A percentile compares a stretch with the other conserved stretches of the same genome.
Conservation (phyloP, 2,888 invertebrate species). For the Amiota communis region DNA sequence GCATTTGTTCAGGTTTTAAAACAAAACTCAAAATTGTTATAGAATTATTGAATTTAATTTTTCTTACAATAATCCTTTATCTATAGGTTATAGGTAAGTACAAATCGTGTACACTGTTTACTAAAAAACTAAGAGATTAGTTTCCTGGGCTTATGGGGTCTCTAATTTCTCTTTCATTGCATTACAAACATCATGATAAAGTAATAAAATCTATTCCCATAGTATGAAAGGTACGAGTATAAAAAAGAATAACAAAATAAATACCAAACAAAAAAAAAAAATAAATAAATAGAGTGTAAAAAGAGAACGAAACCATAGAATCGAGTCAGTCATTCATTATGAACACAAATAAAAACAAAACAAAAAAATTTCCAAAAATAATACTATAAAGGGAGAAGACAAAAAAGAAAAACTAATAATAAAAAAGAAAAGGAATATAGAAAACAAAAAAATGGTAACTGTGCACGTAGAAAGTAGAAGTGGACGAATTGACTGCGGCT, state of each 20-base stretch:
- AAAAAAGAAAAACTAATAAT: neutral
- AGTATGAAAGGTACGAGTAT: neutral
- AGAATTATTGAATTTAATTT: too few relatives aligned
- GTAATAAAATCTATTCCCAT: neutral
- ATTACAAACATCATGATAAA: neutral
- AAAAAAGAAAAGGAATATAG: neutral
- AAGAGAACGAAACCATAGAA: neutral
- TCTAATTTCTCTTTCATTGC: too few relatives aligned
- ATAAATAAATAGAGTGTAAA: neutral
- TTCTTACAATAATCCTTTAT: too few relatives aligned
- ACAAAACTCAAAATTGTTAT: too few relatives aligned
- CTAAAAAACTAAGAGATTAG: neutral
- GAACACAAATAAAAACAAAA: conserved; percentile 37
- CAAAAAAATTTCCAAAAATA: conserved; percentile 32
- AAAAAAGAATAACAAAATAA: neutral
- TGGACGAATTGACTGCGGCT: neutral
- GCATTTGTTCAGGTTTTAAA: too few relatives aligned
- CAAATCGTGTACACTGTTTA: neutral
- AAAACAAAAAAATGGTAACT: neutral
- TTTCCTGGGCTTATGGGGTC: neutral
- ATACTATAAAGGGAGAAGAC: neutral
- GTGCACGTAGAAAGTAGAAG: neutral
- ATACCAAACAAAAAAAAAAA: neutral
- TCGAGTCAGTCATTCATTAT: conserved; percentile 22
- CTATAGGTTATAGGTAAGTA: too few relatives aligned